Percentiles rank a stretch among this genome's conserved stretches.
phyloP scores from a whole-genome alignment of 2,113 vertebrate genomes.

The Eulacestoma nigropectus region DNA sequence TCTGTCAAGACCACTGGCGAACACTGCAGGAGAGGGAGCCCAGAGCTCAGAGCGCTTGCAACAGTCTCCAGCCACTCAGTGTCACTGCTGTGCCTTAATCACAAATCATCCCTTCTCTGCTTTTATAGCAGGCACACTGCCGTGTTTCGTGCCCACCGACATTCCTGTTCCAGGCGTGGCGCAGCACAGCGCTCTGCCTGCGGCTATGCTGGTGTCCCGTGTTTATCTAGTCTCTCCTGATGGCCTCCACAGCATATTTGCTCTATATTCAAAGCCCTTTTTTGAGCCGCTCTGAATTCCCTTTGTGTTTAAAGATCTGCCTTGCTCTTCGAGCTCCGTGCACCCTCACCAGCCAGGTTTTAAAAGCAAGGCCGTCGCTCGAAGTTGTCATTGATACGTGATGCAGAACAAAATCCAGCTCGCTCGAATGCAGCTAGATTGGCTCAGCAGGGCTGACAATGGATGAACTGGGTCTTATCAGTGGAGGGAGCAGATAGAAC shows the following conservation, averaged over 20 bases:
- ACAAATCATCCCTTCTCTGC: background rate
- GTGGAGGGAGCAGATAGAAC: slow-evolving; percentile 11
- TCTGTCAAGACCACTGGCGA: accelerated
- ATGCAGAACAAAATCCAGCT: slow-evolving; percentile 61
- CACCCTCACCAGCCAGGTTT: slow-evolving; percentile 2
- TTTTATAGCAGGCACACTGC: background rate
- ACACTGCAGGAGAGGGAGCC: background rate
- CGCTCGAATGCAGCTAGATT: slow-evolving; percentile 27
- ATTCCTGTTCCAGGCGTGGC: background rate
- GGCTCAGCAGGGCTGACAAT: slow-evolving; percentile 45
- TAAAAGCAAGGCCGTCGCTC: background rate
- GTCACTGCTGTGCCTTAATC: slow-evolving; percentile 11
- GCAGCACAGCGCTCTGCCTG: background rate
- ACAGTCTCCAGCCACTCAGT: background rate
- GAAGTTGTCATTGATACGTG: slow-evolving; percentile 49
- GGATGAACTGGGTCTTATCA: slow-evolving; percentile 42
- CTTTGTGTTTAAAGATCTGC: slow-evolving; percentile 39
- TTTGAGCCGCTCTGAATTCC: slow-evolving; percentile 5
- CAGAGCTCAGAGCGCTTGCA: background rate
- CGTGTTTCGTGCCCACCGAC: background rate
- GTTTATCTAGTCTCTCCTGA: slow-evolving; percentile 25
- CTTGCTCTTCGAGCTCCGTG: background rate
- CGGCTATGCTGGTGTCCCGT: background rate
- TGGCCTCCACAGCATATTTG: background rate
- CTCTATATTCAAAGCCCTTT: slow-evolving; percentile 17